Evolutionary conservation across 2,797 vertebrate species (phyloP), one percentile per base, ranked within the genome.

Genomic region (Odontamblyopus lacepedii): DNA sequence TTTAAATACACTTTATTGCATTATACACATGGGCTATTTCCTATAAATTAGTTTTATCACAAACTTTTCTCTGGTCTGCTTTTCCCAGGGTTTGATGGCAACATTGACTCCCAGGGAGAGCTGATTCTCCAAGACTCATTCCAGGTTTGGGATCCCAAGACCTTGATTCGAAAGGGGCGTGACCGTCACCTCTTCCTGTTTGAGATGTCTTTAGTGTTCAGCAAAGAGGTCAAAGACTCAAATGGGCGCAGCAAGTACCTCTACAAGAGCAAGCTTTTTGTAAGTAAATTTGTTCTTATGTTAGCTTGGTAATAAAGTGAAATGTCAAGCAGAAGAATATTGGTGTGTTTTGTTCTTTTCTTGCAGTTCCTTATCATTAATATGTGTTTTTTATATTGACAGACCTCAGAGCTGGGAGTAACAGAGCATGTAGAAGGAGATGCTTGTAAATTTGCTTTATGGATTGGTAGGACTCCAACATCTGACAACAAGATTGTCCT

Each of bases 91-190:
- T 99, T 99, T 87, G 98, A 99, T 78, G 98, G 98, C 84, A 99
- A 99, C 88, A 96, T 99, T 23, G 98, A 99, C 92, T 96, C 97
- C 89, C 98, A 98, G 93, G 98, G 98, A 85, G 98, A 99, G 85
- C 93, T 99, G 78, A 98, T 99, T 83, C 95, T 99, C 63, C 98
- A 99, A 93, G 98, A 99, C 84, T 98, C 98, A 79, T 99, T 99
- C 94, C 98, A 99, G 92, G 98, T 99, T 12, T 99, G 98, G 98
- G 98, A 99, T 89, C 98, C 98, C 48, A 99, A 99, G 93, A 98
- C 97, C 69, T 93, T 99, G 53, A 99, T 99, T 80, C 94, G 98
- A 16, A 99, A 99, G 85, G 98, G 98, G 50, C 95, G 98, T 19
- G 98, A 99, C 71, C 93, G 98, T n/a, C 98, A 99, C 84, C 96